Conservation (phyloP, 1,140 invertebrate species). For the Bombus waltoni region DNA sequence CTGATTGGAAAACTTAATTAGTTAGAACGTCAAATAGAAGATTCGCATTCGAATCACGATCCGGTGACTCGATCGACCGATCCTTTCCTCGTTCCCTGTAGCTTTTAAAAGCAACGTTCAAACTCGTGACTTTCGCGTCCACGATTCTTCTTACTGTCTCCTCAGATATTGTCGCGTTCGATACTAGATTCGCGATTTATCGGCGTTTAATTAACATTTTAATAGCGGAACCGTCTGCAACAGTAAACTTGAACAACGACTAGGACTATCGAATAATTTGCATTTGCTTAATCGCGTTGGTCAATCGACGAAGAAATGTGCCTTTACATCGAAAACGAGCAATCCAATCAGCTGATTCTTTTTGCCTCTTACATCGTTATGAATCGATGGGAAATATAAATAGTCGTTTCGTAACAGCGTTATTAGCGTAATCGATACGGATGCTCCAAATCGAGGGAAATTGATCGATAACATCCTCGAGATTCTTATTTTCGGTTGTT, state of each 20-base stretch:
- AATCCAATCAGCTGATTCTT: conserved; percentile 1
- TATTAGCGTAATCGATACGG: not conserved
- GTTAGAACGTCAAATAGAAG: not conserved
- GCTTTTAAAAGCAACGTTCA: not conserved
- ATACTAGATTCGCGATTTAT: not conserved
- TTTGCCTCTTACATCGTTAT: too few species aligned
- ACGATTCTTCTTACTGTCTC: too few species aligned
- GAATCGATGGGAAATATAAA: not conserved
- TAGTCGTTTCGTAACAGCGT: not conserved
- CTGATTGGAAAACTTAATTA: conserved; percentile 16
- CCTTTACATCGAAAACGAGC: not conserved
- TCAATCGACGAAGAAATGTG: not conserved
- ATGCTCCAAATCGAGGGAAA: conserved; percentile 1
- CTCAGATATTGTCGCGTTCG: not conserved
- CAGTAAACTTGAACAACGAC: not conserved
- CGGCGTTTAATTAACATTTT: not conserved
- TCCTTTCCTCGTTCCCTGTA: not conserved
- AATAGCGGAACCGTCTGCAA: not conserved
- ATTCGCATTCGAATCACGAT: conserved; percentile 29
- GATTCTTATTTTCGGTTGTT: conserved; percentile 29
- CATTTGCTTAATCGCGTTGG: not conserved
- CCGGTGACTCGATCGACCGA: not conserved
- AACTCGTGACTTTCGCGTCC: not conserved
- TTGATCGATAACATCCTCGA: not conserved
- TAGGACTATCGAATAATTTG: not conserved